phyloP scores from a whole-genome alignment of 2,888 invertebrate genomes.

The Microctonus hyperodae region DNA sequence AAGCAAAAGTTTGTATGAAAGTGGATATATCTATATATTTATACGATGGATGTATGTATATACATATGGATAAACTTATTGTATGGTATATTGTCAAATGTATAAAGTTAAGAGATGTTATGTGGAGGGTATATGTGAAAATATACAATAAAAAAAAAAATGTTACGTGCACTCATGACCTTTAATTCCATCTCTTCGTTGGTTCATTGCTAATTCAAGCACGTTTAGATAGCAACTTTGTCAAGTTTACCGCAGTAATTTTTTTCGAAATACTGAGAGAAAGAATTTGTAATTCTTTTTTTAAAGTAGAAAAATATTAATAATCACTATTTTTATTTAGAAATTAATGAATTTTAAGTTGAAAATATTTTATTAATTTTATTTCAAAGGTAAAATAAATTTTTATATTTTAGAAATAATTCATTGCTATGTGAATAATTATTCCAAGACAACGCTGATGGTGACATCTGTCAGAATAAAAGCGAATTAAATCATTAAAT shows the following conservation, averaged over 20 bases:
- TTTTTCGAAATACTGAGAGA: not conserved
- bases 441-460: not conserved
- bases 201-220: not conserved
- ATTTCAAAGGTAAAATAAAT: too few species aligned
- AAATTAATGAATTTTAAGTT: too few species aligned
- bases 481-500: not conserved
- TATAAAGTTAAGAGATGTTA: too few species aligned
- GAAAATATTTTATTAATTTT: too few species aligned
- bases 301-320: too few species aligned
- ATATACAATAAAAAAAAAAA: not conserved
- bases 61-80: not conserved
- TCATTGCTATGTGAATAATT: too few species aligned
- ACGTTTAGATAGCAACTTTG: not conserved
- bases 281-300: not conserved
- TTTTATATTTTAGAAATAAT: too few species aligned
- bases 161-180: not conserved
- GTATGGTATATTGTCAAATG: too few species aligned
- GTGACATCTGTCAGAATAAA: not conserved
- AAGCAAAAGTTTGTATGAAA: not conserved
- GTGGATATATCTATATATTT: not conserved
- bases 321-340: too few species aligned
- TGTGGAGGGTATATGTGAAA: not conserved
- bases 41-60: not conserved
- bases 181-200: not conserved
- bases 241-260: not conserved